These are phyloP conservation scores for Pseudomugil tenellus DNA, from an alignment of 2,797 vertebrate genomes.

Conservation along the genomic window DNA sequence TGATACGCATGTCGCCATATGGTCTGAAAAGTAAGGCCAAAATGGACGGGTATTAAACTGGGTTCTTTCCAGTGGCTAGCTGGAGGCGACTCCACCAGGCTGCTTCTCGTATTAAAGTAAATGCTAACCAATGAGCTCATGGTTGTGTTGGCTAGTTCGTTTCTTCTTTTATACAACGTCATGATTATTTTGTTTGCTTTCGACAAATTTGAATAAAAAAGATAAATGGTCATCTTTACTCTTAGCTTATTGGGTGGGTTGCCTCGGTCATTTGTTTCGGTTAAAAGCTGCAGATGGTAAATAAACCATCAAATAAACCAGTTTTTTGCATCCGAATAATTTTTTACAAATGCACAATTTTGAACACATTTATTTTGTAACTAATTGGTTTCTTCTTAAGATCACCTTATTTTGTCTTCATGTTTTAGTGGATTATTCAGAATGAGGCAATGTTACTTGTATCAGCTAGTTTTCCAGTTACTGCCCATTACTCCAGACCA, in stretches of 20 bases:
- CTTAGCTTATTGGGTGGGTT: background rate
- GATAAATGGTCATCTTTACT: background rate
- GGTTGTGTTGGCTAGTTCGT: background rate
- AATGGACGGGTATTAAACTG: too few relatives aligned
- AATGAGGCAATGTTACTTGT: background rate
- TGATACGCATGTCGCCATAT: background rate
- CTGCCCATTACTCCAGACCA: conserved; percentile 32
- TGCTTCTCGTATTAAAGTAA: too few relatives aligned
- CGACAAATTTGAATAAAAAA: background rate
- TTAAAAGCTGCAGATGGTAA: background rate
- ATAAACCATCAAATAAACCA: too few relatives aligned
- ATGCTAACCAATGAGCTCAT: background rate
- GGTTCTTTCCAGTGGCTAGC: too few relatives aligned
- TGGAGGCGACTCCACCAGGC: too few relatives aligned
- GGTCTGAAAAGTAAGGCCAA: background rate
- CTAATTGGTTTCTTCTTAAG: background rate
- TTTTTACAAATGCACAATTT: background rate
- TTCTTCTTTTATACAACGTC: background rate
- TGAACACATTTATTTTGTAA: background rate
- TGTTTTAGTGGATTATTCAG: background rate
- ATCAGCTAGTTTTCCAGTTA: conserved; percentile 6
- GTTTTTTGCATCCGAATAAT: background rate
- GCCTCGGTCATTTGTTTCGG: too few relatives aligned
- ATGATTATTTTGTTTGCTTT: background rate
- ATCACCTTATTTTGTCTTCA: background rate